Evolutionary conservation across 1,140 invertebrate species (phyloP).

Genomic region (Orussus abietinus): DNA sequence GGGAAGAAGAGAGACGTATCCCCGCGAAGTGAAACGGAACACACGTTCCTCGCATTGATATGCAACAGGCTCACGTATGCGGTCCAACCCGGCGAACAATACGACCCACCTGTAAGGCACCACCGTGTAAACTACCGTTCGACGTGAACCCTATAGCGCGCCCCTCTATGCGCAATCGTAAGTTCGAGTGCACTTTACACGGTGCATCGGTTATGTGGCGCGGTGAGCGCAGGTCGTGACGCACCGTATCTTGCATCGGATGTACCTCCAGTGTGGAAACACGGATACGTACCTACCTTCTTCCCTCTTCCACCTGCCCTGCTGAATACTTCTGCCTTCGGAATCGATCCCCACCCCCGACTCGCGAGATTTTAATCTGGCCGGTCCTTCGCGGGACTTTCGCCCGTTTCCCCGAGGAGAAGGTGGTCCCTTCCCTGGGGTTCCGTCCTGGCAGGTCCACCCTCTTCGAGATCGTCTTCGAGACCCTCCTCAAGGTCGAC

Average conservation of each 20-base stretch:
- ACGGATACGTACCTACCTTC: constrained; percentile 38
- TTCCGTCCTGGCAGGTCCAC: constrained; percentile 11
- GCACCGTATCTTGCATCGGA: constrained; percentile 49
- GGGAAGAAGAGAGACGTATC: neutral
- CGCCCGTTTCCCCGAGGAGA: too few species aligned
- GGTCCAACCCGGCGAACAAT: constrained; percentile 28
- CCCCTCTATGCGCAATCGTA: constrained; percentile 21
- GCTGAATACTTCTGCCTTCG: constrained; percentile 12
- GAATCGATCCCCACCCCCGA: constrained; percentile 14
- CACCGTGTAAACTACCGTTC: constrained; percentile 41
- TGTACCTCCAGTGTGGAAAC: constrained; percentile 51
- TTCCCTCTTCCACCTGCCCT: constrained; percentile 11
- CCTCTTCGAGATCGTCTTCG: constrained; percentile 17
- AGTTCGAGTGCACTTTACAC: constrained; percentile 32
- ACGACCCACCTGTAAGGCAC: constrained; percentile 37
- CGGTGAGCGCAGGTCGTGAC: constrained; percentile 44
- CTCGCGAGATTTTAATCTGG: neutral
- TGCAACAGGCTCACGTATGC: constrained; percentile 33
- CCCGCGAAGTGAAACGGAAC: neutral
- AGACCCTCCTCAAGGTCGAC: constrained; percentile 2
- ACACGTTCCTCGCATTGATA: constrained; percentile 38
- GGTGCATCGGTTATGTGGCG: constrained; percentile 35
- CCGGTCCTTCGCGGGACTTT: too few species aligned
- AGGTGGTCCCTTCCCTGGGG: constrained; percentile 2
- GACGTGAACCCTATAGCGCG: constrained; percentile 26